phyloP scores from a whole-genome alignment of 2,888 invertebrate species.

The Syritta pipiens region DNA sequence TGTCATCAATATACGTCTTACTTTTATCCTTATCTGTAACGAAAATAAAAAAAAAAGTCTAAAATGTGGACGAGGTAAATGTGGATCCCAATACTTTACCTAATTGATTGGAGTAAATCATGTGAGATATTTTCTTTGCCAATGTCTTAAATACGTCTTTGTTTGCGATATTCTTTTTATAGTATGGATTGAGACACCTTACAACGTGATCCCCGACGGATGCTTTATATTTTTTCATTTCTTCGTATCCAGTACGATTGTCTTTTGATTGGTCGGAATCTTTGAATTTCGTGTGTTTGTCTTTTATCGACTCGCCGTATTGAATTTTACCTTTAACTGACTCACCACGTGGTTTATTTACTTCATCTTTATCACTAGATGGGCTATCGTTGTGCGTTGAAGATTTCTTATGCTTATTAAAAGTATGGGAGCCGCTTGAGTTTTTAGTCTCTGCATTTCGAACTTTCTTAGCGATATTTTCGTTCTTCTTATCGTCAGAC shows the following conservation, averaged over 20 bases:
- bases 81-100: slow-evolving; percentile 25
- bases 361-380: no score
- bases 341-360: no score
- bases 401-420: no score
- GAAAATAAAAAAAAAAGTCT: background rate
- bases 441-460: no score
- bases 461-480: background rate
- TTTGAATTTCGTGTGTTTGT: background rate
- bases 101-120: slow-evolving; percentile 58
- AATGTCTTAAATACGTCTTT: slow-evolving; percentile 76
- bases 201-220: slow-evolving; percentile 71
- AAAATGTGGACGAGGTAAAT: background rate
- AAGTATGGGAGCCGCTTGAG: no score
- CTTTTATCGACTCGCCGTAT: no score
- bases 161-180: slow-evolving; percentile 76
- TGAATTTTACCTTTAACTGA: no score
- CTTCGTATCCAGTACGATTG: slow-evolving; percentile 15
- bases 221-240: slow-evolving; percentile 48
- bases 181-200: slow-evolving; percentile 75
- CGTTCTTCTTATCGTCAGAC: background rate
- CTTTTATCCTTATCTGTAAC: slow-evolving; percentile 72
- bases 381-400: no score
- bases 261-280: background rate
- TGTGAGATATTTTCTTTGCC: slow-evolving; percentile 76
- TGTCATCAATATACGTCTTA: slow-evolving; percentile 74